These are phyloP conservation scores for Ericerus pela DNA, from an alignment of 1,140 invertebrate genomes.

Conservation along the genomic window DNA sequence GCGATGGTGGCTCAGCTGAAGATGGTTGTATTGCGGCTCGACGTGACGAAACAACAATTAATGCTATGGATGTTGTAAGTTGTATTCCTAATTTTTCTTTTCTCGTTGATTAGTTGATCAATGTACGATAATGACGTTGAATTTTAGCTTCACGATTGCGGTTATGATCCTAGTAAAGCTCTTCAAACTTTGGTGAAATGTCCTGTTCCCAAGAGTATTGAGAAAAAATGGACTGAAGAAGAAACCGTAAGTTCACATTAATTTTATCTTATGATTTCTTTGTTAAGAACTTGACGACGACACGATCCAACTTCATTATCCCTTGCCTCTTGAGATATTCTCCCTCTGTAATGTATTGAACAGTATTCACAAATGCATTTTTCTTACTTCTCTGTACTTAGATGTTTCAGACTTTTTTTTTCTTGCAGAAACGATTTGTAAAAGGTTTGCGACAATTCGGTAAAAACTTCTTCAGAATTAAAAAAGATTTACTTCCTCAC, in stretches of 20 bases:
- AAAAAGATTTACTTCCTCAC: slow-evolving; percentile 87
- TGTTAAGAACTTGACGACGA: too few relatives aligned
- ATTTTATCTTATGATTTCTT: too few relatives aligned
- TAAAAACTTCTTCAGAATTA: slow-evolving; percentile 97
- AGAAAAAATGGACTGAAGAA: slow-evolving; percentile 96
- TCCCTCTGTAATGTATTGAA: not conserved
- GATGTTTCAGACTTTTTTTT: slow-evolving; percentile 12
- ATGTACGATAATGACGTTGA: not conserved
- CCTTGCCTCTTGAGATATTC: too few relatives aligned
- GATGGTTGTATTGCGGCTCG: slow-evolving; percentile 92
- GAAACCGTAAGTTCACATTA: slow-evolving; percentile 53
- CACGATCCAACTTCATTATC: too few relatives aligned
- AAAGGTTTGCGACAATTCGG: slow-evolving; percentile 95
- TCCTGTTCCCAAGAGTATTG: slow-evolving; percentile 88
- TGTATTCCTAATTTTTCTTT: not conserved
- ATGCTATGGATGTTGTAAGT: slow-evolving; percentile 79
- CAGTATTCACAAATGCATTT: slow-evolving; percentile 26
- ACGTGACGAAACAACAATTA: slow-evolving; percentile 93
- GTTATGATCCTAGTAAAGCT: slow-evolving; percentile 88
- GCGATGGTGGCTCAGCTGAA: slow-evolving; percentile 90
- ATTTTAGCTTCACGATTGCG: slow-evolving; percentile 70
- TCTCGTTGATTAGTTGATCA: too few relatives aligned
- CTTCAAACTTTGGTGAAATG: slow-evolving; percentile 91
- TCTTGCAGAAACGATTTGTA: slow-evolving; percentile 75
- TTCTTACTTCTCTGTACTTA: slow-evolving; percentile 3